Conservation (phyloP, 2,888 invertebrate species). For the Cantharis rufa region DNA sequence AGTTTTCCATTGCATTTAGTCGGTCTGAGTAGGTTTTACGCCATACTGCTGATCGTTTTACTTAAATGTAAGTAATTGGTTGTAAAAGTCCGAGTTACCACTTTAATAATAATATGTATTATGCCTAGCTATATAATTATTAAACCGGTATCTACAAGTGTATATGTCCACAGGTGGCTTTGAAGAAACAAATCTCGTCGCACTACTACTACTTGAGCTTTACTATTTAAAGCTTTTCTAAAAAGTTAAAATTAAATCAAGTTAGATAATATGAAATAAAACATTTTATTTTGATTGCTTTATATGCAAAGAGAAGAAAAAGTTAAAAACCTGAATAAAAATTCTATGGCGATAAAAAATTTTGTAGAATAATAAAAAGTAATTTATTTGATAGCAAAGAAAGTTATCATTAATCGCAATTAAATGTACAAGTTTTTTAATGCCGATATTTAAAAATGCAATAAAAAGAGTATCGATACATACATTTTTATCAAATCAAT, state of each 20-base stretch:
- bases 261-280: not conserved
- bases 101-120: not conserved
- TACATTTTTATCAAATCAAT: conserved; percentile 16
- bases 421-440: conserved; percentile 6
- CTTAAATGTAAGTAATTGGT: not conserved
- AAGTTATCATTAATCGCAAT: not conserved
- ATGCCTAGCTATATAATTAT: not conserved
- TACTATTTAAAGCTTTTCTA: not conserved
- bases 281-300: not conserved
- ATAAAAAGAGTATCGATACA: conserved; percentile 2
- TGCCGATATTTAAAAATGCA: not conserved
- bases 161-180: not conserved
- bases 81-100: not conserved
- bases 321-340: not conserved
- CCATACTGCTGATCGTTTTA: too few relatives aligned
- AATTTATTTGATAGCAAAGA: not conserved
- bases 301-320: not conserved
- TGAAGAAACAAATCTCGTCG: not conserved
- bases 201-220: not conserved
- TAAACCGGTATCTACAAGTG: not conserved
- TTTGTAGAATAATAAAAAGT: not conserved
- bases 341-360: not conserved
- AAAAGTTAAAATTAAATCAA: not conserved
- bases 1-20: too few relatives aligned
- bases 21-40: too few relatives aligned